Base-by-base conservation (phyloP, 2,113 vertebrate species). In the Cacatua alba region DNA sequence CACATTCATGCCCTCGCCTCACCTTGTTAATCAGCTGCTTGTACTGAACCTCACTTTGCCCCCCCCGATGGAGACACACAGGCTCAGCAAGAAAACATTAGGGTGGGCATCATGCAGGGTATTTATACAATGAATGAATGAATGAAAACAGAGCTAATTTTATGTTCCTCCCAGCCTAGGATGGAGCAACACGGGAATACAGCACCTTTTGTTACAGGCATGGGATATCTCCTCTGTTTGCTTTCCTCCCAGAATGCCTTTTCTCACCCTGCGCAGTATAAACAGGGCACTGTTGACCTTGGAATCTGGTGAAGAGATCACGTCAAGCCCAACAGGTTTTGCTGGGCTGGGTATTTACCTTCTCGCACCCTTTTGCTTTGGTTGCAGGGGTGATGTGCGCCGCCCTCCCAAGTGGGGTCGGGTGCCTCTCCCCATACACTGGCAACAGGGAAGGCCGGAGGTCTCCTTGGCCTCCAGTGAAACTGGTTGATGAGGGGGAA, bases 241-340 rank as follows among this genome's bases (percentile, higher is more conserved):
- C 82, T 82, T 64, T 95, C 84, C 86, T 95, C 93, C 93, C 96
- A 97, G 96, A 97, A 97, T 94, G 94, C 95, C 89, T 64, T 86
- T 53, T 79, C 91, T 90, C 46, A 0, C 85, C 83, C 62, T 20
- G 69, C 24, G 21, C 83, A 88, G 88, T 17, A 83, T 44, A 95
- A 97, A 97, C 85, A 97, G 89, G 52, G 68, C 6, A 2, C 81
- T 90, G 82, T 97, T 97, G 95, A 91, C 92, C 83, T 97, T 96
- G 97, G 88, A 97, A 93, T 81, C 85, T 53, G 71, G 43, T 0
- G 10, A 26, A 81, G 88, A 65, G 88, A 69, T 95, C 85, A 89
- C 93, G 43, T 95, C 96, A 96, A 91, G 70, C 68, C 75, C 55
- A 2, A 64, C 76, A 91, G 62, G 29, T 90, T 94, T 59, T 52